Base-by-base conservation (phyloP, 2,888 invertebrate genomes). In the Odontocerum albicorne region DNA sequence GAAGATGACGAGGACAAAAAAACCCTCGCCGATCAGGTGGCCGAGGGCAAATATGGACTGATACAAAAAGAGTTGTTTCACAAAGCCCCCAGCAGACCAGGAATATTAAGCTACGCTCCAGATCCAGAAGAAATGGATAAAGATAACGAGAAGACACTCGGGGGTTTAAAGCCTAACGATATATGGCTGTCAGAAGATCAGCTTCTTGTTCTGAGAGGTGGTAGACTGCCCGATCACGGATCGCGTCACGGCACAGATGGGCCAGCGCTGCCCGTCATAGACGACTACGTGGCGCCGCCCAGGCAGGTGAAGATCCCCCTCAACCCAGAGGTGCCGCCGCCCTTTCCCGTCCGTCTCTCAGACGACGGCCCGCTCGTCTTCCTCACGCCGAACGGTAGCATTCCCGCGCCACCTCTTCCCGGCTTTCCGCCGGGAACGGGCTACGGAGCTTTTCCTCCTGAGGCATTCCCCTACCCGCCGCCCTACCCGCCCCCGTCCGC, bases 161-260 rank as follows among this genome's bases (percentile, higher is more conserved):
- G 93, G 15, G 92, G 93, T 13, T 74, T 93, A 2, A 85, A 86
- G 64, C 87, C 91, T 55, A 92, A 93, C 64, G 92, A 93, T 64
- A 92, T 93, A 65, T 93, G 93, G 93, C 73, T 93, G 51, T 90
- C 92, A 0, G 93, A 93, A 68, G 92, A 92, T 67, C 92, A 93
- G 70, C 74, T 93, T 57, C 72, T 93, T 40, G 91, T 93, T 21
- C 72, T 93, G 36, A 86, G 85, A 70, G 93, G 93, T 22, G 92
- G 92, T 44, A 81, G 81, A 45, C 82, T 87, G 70, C 85, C 87
- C 50, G 74, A 73, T 4, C 64, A 72, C 55, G 67, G 67, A 32
- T 62, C 64, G 31, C 77, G 79, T 57, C 72, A 71, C 55, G 74
- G 72, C 44, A 63, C 38, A 49, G 73, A 79, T 62, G 73, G 77